These are phyloP conservation scores for Vimba vimba DNA, from an alignment of 2,113 vertebrate genomes.

Conservation along the genomic window DNA sequence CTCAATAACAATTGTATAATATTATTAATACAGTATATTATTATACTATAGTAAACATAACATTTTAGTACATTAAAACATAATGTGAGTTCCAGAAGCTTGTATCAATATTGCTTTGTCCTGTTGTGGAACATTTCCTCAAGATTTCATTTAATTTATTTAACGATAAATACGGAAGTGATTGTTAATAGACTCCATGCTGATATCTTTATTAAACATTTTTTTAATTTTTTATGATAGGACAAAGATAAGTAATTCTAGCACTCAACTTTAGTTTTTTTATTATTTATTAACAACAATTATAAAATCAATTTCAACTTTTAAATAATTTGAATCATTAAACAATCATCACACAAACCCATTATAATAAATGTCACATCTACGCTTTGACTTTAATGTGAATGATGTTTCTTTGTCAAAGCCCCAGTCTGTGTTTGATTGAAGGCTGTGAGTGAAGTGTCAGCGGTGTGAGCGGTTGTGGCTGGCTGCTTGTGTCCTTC, in stretches of 20 bases:
- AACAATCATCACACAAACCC: background rate
- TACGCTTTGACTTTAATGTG: background rate
- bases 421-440: background rate
- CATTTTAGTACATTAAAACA: background rate
- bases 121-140: background rate
- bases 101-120: background rate
- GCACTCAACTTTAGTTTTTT: background rate
- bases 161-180: background rate
- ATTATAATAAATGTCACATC: background rate
- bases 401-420: background rate
- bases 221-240: background rate
- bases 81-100: background rate
- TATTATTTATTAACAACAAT: background rate
- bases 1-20: background rate
- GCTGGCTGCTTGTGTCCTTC: background rate
- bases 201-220: background rate
- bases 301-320: background rate
- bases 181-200: background rate
- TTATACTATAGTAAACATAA: background rate
- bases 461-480: background rate
- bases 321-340: background rate
- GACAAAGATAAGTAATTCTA: background rate
- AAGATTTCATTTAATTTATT: background rate
- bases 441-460: background rate
- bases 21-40: background rate